These are phyloP conservation scores for Drosophila subsilvestris DNA, from an alignment of 2,888 invertebrate species.

Conservation along the genomic window DNA sequence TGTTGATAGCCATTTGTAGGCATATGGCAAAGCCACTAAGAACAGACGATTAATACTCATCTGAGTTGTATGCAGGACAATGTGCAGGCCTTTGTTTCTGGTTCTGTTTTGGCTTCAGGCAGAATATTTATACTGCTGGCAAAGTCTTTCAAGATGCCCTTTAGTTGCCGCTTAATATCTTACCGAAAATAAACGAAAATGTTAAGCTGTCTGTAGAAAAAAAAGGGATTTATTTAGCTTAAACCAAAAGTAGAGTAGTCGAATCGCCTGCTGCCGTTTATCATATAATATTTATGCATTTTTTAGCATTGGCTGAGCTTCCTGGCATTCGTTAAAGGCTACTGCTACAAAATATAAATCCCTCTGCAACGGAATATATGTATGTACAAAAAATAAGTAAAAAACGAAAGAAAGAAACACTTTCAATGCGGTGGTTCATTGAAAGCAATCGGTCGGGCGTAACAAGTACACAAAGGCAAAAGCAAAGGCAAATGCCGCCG, in stretches of 20 bases:
- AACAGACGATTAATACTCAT: conserved; percentile 20
- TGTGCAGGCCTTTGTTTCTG: neutral
- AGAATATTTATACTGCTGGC: too few relatives aligned
- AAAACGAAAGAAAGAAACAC: conserved; percentile 14
- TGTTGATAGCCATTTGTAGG: conserved; percentile 25
- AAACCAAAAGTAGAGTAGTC: too few relatives aligned
- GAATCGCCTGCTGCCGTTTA: neutral
- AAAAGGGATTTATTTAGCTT: too few relatives aligned
- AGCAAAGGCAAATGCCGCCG: conserved; percentile 47
- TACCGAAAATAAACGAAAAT: too few relatives aligned
- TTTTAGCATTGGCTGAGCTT: neutral
- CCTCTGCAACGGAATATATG: neutral
- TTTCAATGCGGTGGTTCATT: conserved; percentile 51
- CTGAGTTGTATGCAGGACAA: conserved; percentile 14
- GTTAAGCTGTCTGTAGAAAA: too few relatives aligned
- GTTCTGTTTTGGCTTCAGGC: too few relatives aligned
- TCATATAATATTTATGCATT: neutral
- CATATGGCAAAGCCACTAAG: conserved; percentile 29
- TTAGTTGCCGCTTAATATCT: too few relatives aligned
- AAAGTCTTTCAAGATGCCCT: too few relatives aligned
- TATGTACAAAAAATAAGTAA: neutral
- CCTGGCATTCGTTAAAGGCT: too few relatives aligned
- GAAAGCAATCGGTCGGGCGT: conserved; percentile 46
- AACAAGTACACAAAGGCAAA: conserved; percentile 71
- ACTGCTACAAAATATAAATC: conserved; percentile 11